These are phyloP conservation scores for Plagodis dolabraria DNA, from an alignment of 2,888 invertebrate genomes.

Conservation along the genomic window DNA sequence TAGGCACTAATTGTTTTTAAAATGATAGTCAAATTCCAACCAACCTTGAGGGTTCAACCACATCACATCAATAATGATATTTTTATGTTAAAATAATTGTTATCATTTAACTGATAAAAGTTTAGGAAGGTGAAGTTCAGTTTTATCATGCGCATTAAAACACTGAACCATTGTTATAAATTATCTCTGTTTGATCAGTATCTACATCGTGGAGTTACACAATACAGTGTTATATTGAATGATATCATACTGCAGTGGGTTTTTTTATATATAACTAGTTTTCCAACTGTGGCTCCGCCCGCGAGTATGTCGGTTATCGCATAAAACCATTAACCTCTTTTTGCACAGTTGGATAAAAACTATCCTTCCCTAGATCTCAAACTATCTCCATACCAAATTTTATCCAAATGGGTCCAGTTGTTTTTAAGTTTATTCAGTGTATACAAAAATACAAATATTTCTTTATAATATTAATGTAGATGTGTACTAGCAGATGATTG, in stretches of 20 bases:
- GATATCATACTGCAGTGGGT: conserved; percentile 15
- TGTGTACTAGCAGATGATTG: neutral
- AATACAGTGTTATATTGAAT: conserved; percentile 18
- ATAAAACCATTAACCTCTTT: no score
- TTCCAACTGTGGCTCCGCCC: no score
- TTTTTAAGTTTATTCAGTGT: no score
- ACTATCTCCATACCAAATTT: no score
- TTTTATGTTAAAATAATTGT: conserved; percentile 28
- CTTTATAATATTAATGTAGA: no score
- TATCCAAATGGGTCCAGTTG: no score
- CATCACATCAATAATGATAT: conserved; percentile 25
- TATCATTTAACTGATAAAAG: conserved; percentile 46
- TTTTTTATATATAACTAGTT: no score
- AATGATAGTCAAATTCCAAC: neutral
- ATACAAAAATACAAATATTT: no score
- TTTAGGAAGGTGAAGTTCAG: conserved; percentile 61
- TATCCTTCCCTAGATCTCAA: no score
- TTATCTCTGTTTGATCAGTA: conserved; percentile 18
- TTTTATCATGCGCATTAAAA: conserved; percentile 40
- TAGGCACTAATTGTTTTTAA: no score
- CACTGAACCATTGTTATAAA: conserved; percentile 33
- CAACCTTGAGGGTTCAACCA: conserved; percentile 39
- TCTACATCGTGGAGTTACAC: conserved; percentile 33
- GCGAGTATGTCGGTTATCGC: no score
- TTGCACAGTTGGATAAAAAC: no score